Evolutionary conservation across 2,888 invertebrate species (phyloP).

Genomic region (Drosophila borealis): DNA sequence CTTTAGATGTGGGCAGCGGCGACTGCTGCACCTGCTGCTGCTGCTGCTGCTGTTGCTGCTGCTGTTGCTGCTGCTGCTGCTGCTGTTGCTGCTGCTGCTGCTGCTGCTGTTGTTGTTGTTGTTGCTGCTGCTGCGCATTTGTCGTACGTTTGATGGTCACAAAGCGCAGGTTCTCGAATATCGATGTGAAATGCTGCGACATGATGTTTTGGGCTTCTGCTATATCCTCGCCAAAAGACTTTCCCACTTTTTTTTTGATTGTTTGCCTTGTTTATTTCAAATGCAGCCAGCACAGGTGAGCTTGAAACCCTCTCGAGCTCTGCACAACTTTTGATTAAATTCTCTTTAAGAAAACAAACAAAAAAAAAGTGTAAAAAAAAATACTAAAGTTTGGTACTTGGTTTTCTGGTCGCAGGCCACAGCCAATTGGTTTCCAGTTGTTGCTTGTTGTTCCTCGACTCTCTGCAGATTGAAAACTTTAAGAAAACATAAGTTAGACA

Average conservation of each 20-base stretch:
- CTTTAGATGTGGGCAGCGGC: slow-evolving; percentile 44
- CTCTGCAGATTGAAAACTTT: slow-evolving; percentile 39
- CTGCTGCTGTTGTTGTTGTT: slow-evolving; percentile 46
- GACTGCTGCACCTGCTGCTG: slow-evolving; percentile 49
- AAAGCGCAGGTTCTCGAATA: slow-evolving; percentile 84
- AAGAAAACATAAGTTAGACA: slow-evolving; percentile 26
- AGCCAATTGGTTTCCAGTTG: slow-evolving; percentile 36
- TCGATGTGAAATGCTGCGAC: slow-evolving; percentile 84
- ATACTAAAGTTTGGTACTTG: slow-evolving; percentile 31
- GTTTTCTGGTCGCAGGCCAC: slow-evolving; percentile 17
- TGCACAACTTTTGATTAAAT: slow-evolving; percentile 72
- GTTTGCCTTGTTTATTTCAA: slow-evolving; percentile 63
- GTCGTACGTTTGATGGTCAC: slow-evolving; percentile 78
- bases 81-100: slow-evolving; percentile 53
- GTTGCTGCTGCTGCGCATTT: slow-evolving; percentile 64
- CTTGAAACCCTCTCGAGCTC: slow-evolving; percentile 40
- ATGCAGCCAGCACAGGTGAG: slow-evolving; percentile 71
- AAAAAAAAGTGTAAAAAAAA: slow-evolving; percentile 14
- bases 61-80: slow-evolving; percentile 48
- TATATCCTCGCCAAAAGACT: slow-evolving; percentile 5
- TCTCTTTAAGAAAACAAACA: slow-evolving; percentile 42
- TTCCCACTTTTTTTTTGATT: slow-evolving; percentile 35
- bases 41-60: slow-evolving; percentile 50
- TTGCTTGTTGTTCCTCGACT: slow-evolving; percentile 22
- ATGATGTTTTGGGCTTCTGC: slow-evolving; percentile 68